These are phyloP conservation scores for Pitta sordida DNA, from an alignment of 2,113 vertebrate species.

Conservation along the genomic window DNA sequence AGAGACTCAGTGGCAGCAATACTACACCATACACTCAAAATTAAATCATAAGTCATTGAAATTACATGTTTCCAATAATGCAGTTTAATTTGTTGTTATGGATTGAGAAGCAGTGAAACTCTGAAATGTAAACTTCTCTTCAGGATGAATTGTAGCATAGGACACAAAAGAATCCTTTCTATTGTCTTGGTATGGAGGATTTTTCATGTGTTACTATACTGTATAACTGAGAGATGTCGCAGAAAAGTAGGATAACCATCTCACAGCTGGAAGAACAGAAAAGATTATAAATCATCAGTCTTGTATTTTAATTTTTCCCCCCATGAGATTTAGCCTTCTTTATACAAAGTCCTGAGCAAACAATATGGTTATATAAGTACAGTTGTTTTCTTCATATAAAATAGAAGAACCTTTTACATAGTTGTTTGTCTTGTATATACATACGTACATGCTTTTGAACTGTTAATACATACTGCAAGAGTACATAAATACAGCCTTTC, in stretches of 20 bases:
- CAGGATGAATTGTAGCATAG: not conserved
- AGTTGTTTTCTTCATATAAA: not conserved
- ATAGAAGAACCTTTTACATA: not conserved
- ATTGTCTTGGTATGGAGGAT: not conserved
- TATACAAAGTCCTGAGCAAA: not conserved
- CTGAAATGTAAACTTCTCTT: not conserved
- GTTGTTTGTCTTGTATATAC: no score
- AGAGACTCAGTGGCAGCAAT: not conserved
- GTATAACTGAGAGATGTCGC: not conserved
- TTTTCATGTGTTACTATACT: not conserved
- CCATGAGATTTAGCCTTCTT: not conserved
- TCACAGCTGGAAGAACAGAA: not conserved
- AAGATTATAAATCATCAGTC: not conserved
- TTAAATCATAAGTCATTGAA: not conserved
- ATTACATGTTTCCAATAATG: not conserved
- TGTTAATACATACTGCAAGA: not conserved
- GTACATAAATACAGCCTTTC: not conserved
- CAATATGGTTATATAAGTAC: not conserved
- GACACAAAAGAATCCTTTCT: not conserved
- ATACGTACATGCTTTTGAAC: not conserved
- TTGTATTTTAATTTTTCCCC: not conserved
- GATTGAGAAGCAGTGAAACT: not conserved
- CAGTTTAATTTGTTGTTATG: not conserved
- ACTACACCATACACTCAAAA: not conserved
- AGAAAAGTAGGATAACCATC: not conserved